Evolutionary conservation across 2,888 invertebrate genomes (phyloP).

Genomic region (Andrena chrysosceles): DNA sequence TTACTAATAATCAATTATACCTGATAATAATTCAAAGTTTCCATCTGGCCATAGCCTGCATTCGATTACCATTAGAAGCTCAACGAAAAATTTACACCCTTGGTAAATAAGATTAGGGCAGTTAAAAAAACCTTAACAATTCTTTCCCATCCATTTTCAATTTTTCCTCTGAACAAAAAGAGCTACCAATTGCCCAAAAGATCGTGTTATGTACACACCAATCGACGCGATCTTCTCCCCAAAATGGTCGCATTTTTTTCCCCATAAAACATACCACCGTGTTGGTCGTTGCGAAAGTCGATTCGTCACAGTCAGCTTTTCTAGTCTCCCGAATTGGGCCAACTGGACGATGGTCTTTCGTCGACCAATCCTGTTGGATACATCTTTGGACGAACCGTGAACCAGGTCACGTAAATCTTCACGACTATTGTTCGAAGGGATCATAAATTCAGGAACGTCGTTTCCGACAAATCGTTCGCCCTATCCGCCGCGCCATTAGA

Average conservation of each 20-base stretch:
- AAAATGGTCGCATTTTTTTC: conserved; percentile 8
- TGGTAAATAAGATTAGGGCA: too few relatives aligned
- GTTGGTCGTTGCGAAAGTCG: conserved; percentile 19
- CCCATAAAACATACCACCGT: conserved; percentile 2
- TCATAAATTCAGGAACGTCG: conserved; percentile 57
- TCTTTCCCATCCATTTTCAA: too few relatives aligned
- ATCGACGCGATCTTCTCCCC: conserved; percentile 7
- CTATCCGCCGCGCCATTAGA: conserved; percentile 25
- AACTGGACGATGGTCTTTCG: conserved; percentile 57
- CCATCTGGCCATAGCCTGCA: too few relatives aligned
- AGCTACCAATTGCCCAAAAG: background rate
- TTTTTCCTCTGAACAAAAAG: background rate
- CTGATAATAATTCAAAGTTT: too few relatives aligned
- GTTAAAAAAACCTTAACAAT: too few relatives aligned
- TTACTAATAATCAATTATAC: too few relatives aligned
- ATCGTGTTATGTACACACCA: conserved; percentile 24
- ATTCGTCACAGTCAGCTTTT: conserved; percentile 34
- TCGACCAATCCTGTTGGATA: conserved; percentile 21
- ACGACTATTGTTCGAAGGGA: conserved; percentile 47
- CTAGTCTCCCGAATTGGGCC: conserved; percentile 11
- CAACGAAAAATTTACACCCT: too few relatives aligned
- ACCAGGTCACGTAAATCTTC: conserved; percentile 21
- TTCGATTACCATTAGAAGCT: too few relatives aligned
- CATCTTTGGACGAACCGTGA: conserved; percentile 54
- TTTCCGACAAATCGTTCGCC: conserved; percentile 44